These are phyloP conservation scores for Paramuricea clavata DNA, from an alignment of 92 coral and sea anemone species.

Conservation along the genomic window DNA sequence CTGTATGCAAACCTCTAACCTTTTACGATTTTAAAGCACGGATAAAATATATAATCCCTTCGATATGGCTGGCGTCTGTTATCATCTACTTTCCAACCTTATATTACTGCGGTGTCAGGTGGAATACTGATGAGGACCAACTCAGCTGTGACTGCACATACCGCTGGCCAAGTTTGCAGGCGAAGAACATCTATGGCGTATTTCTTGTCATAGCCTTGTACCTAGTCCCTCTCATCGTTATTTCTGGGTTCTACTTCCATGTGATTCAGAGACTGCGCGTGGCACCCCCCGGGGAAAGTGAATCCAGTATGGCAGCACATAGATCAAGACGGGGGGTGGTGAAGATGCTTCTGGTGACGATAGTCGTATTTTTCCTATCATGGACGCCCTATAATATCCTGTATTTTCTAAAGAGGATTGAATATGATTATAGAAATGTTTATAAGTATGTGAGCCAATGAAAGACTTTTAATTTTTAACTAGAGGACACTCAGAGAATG, in stretches of 20 bases:
- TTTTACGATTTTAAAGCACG: neutral
- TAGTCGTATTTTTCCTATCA: slow-evolving; percentile 5
- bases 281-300: slow-evolving; percentile 33
- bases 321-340: slow-evolving; percentile 38
- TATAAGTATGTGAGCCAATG: slow-evolving; percentile 16
- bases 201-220: slow-evolving; percentile 49
- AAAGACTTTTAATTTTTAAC: neutral
- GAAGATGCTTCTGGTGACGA: slow-evolving; percentile 27
- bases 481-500: neutral
- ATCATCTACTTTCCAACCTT: slow-evolving; percentile 27
- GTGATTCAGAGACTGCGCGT: slow-evolving; percentile 62
- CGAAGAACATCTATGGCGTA: slow-evolving; percentile 27
- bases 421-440: slow-evolving; percentile 28
- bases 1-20: slow-evolving; percentile 22
- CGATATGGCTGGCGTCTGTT: slow-evolving; percentile 13
- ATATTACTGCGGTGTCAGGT: slow-evolving; percentile 40
- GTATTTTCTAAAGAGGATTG: slow-evolving; percentile 19
- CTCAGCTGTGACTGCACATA: slow-evolving; percentile 30
- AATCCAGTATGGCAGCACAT: neutral
- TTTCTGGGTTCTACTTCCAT: slow-evolving; percentile 55
- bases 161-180: slow-evolving; percentile 27
- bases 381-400: slow-evolving; percentile 44
- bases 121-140: neutral
- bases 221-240: slow-evolving; percentile 63
- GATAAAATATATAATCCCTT: slow-evolving; percentile 35